A percentile compares a stretch with the other conserved stretches of the same genome.
These are phyloP conservation scores for Melanostigma gelatinosum DNA, from an alignment of 2,113 vertebrate species.

Conservation along the genomic window DNA sequence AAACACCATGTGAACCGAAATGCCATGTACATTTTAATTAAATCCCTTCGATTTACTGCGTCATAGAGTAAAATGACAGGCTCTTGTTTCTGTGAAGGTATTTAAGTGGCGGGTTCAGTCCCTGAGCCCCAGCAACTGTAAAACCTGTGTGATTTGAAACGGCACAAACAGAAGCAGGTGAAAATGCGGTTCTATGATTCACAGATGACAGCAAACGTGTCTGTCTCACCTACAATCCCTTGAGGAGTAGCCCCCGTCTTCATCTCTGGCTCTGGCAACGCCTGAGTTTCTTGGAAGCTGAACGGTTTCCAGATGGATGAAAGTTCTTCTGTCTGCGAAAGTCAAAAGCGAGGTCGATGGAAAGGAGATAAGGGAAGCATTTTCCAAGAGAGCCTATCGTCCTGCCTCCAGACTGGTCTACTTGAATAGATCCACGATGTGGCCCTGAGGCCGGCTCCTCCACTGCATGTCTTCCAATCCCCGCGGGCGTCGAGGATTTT, in stretches of 20 bases:
- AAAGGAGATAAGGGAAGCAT: slow-evolving; percentile 39
- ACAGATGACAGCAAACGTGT: slow-evolving; percentile 47
- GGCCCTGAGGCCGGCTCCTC: slow-evolving; percentile 55
- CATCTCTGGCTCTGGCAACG: slow-evolving; percentile 34
- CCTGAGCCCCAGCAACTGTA: slow-evolving; percentile 20
- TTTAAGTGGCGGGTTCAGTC: slow-evolving; percentile 24
- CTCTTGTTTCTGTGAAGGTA: slow-evolving; percentile 48
- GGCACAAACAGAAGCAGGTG: slow-evolving; percentile 53
- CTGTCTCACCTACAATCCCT: slow-evolving; percentile 16
- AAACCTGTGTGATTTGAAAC: slow-evolving; percentile 49
- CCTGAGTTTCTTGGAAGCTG: slow-evolving; percentile 53
- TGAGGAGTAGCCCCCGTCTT: slow-evolving; percentile 30
- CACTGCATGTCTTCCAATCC: slow-evolving; percentile 36
- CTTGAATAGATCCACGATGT: slow-evolving; percentile 46
- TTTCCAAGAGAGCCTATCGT: slow-evolving; percentile 36
- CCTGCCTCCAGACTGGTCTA: slow-evolving; percentile 23
- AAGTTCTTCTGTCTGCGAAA: slow-evolving; percentile 49
- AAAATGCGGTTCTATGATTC: slow-evolving; percentile 59
- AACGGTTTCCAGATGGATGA: slow-evolving; percentile 69
- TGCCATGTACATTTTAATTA: slow-evolving; percentile 63
- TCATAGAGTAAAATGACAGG: slow-evolving; percentile 12
- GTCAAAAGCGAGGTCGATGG: slow-evolving; percentile 48
- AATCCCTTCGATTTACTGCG: slow-evolving; percentile 63
- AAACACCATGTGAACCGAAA: slow-evolving; percentile 36
- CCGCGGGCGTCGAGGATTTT: slow-evolving; percentile 50